A percentile compares a stretch with the other conserved stretches of the same genome.
phyloP scores from a whole-genome alignment of 2,113 vertebrate species.

The Hiodon tergisus region DNA sequence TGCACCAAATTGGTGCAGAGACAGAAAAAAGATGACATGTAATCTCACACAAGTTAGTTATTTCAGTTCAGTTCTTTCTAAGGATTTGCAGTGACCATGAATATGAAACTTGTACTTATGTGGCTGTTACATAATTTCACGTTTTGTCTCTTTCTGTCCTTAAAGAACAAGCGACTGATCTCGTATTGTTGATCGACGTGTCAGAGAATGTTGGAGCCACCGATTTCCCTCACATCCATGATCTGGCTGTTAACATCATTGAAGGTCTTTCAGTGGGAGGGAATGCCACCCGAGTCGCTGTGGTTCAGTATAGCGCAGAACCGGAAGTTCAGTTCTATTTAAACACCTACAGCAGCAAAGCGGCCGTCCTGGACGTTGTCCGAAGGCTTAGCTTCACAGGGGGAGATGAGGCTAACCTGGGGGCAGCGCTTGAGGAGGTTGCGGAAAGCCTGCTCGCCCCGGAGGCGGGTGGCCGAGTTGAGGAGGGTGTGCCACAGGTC shows the following conservation, averaged over 20 bases:
- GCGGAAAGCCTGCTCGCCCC: constrained; percentile 72
- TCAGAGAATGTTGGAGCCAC: constrained; percentile 89
- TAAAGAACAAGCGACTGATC: constrained; percentile 93
- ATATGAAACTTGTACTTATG: too few relatives aligned
- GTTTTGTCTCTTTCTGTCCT: constrained; percentile 54
- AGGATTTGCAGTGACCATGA: too few relatives aligned
- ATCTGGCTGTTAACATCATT: constrained; percentile 90
- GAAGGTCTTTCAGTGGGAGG: constrained; percentile 79
- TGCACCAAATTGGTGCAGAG: too few relatives aligned
- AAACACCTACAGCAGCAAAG: constrained; percentile 77
- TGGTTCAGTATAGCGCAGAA: constrained; percentile 78
- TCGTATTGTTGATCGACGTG: constrained; percentile 99
- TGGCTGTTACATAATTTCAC: constrained; percentile 59
- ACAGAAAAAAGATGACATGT: too few relatives aligned
- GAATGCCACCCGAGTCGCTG: constrained; percentile 80
- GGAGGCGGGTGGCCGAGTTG: constrained; percentile 81
- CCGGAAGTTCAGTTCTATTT: constrained; percentile 80
- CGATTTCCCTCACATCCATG: constrained; percentile 81
- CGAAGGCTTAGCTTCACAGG: constrained; percentile 72
- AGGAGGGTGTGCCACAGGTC: constrained; percentile 84
- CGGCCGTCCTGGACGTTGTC: constrained; percentile 72
- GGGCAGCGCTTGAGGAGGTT: constrained; percentile 82
- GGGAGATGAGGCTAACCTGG: constrained; percentile 77
- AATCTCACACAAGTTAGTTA: too few relatives aligned
- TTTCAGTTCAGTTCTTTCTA: too few relatives aligned